A percentile compares a stretch with the other conserved stretches of the same genome.
Conservation (phyloP, 2,797 vertebrate genomes). For the Esox masquinongy region DNA sequence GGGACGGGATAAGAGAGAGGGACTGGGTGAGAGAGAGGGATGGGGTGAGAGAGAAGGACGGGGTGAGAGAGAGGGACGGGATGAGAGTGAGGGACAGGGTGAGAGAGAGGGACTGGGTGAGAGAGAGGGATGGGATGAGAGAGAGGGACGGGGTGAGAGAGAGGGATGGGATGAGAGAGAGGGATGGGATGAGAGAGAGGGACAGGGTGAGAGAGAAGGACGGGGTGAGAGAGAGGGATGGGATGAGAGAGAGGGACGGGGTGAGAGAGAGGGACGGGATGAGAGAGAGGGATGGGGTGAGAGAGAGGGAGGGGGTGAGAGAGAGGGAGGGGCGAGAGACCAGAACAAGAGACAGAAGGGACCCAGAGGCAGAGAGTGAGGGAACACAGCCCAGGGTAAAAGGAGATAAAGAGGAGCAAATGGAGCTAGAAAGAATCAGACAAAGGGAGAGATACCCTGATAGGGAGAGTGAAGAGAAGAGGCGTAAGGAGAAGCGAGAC, state of each 20-base stretch:
- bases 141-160: slow-evolving; percentile 20
- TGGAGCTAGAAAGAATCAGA: slow-evolving; percentile 1
- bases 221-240: slow-evolving; percentile 10
- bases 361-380: slow-evolving; percentile 29
- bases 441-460: slow-evolving; percentile 1
- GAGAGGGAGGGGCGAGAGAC: slow-evolving; percentile 12
- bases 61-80: slow-evolving; percentile 29
- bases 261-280: slow-evolving; percentile 59
- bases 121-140: slow-evolving; percentile 35
- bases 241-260: slow-evolving; percentile 55
- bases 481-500: too few species aligned
- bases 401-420: not conserved
- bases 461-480: too few species aligned
- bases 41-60: slow-evolving; percentile 35
- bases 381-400: slow-evolving; percentile 16
- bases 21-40: slow-evolving; percentile 20
- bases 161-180: slow-evolving; percentile 27
- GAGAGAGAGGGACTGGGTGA: slow-evolving; percentile 49
- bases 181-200: slow-evolving; percentile 17
- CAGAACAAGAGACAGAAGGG: slow-evolving; percentile 13
- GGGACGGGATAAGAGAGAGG: not conserved
- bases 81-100: slow-evolving; percentile 13
- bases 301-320: slow-evolving; percentile 35
- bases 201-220: slow-evolving; percentile 26
- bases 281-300: slow-evolving; percentile 55